Percentiles rank a stretch among this genome's conserved stretches.
Evolutionary conservation across 2,888 invertebrate genomes (phyloP).

Genomic region (Atrina japonica): DNA sequence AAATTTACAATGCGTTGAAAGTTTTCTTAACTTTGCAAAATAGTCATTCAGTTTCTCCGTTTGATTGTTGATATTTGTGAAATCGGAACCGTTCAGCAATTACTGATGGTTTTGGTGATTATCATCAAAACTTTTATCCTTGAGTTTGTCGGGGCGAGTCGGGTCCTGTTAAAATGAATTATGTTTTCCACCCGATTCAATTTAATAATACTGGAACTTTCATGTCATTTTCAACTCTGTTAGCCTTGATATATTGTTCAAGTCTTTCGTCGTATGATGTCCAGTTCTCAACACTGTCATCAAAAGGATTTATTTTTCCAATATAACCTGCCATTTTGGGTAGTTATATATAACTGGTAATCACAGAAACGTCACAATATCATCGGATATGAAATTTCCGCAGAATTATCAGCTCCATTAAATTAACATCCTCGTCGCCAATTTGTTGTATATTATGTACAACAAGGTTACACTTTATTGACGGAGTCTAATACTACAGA

Average conservation of each 20-base stretch:
- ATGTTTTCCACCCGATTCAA: no score
- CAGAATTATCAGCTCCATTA: no score
- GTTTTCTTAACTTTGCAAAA: conserved; percentile 1
- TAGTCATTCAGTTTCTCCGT: conserved; percentile 9
- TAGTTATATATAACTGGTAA: no score
- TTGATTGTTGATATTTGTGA: background rate
- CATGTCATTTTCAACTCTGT: conserved; percentile 5
- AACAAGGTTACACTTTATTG: no score
- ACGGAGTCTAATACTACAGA: no score
- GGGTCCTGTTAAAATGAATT: conserved; percentile 2
- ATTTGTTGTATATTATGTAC: no score
- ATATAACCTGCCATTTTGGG: no score
- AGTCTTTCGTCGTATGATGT: conserved; percentile 11
- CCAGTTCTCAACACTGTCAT: conserved; percentile 18
- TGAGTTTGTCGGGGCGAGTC: conserved; percentile 11
- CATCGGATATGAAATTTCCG: no score
- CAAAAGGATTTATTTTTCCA: conserved; percentile 12
- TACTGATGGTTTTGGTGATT: conserved; percentile 14
- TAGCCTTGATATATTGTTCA: no score
- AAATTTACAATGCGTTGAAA: background rate
- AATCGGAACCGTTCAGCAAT: conserved; percentile 8
- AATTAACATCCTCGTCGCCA: no score
- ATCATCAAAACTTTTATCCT: background rate
- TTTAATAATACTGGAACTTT: conserved; percentile 22
- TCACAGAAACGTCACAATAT: no score